These are phyloP conservation scores for Folsomia candida DNA, from an alignment of 2,888 invertebrate genomes.

Conservation along the genomic window DNA sequence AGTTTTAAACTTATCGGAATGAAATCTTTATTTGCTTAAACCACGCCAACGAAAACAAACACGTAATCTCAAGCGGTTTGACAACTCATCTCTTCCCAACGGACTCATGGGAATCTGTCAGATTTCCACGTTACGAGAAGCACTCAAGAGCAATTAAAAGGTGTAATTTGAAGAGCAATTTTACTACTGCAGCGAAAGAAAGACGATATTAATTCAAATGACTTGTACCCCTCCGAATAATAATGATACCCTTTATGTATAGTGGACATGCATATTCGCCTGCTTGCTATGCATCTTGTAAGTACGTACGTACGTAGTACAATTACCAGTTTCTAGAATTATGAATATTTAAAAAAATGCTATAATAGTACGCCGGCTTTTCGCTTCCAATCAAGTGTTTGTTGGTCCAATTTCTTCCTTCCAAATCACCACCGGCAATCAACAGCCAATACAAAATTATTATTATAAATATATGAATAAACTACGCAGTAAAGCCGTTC, in stretches of 20 bases:
- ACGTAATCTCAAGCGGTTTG: background rate
- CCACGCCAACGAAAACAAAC: background rate
- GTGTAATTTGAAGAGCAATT: background rate
- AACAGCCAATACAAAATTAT: too few relatives aligned
- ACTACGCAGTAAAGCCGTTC: too few relatives aligned
- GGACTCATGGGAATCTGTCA: background rate
- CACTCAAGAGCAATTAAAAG: background rate
- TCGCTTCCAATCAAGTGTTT: background rate
- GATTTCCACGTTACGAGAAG: background rate
- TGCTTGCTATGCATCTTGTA: too few relatives aligned
- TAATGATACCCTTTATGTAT: too few relatives aligned
- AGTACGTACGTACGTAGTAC: too few relatives aligned
- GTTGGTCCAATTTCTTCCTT: background rate
- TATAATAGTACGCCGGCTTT: background rate
- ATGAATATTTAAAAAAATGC: background rate
- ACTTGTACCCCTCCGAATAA: too few relatives aligned
- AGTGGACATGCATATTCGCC: too few relatives aligned
- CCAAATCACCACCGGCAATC: too few relatives aligned
- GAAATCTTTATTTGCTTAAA: background rate
- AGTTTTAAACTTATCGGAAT: background rate
- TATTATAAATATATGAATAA: too few relatives aligned
- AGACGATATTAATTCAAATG: too few relatives aligned
- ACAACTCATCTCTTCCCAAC: background rate
- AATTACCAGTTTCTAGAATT: background rate
- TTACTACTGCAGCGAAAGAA: too few relatives aligned